Conservation (phyloP, 2,797 vertebrate species). For the Clarias laeviceps region DNA sequence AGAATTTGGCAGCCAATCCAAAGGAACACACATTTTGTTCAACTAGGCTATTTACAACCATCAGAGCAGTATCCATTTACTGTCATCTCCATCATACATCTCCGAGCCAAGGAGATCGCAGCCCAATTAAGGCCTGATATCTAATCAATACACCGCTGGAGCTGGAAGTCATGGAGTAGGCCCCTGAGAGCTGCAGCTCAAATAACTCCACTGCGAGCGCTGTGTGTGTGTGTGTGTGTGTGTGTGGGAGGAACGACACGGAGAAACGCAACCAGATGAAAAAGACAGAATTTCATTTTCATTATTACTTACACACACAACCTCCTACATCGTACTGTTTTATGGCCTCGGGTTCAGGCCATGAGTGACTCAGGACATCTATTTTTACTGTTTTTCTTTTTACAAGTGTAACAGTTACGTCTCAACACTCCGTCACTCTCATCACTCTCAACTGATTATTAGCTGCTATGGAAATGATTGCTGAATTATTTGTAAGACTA, state of each 20-base stretch:
- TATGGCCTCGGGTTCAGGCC: not conserved
- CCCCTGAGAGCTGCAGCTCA: constrained; percentile 89
- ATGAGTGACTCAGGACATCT: not conserved
- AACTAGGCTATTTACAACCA: constrained; percentile 90
- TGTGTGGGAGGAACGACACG: not conserved
- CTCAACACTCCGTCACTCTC: not conserved
- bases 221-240: constrained; percentile 5
- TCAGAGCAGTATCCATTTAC: constrained; percentile 89
- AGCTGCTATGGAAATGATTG: not conserved
- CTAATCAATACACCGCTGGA: constrained; percentile 93
- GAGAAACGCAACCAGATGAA: not conserved
- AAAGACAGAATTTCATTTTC: constrained; percentile 5
- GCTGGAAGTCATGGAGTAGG: constrained; percentile 93
- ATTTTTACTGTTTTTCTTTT: not conserved
- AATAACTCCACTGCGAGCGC: constrained; percentile 90
- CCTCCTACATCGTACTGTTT: not conserved
- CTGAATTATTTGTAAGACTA: not conserved
- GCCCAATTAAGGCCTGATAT: constrained; percentile 94
- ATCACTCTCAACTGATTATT: not conserved
- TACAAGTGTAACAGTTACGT: too few species aligned
- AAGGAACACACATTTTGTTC: constrained; percentile 83
- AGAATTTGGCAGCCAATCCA: constrained; percentile 68
- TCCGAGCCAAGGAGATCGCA: constrained; percentile 84
- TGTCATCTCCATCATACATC: constrained; percentile 93
- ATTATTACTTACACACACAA: not conserved